phyloP scores from a whole-genome alignment of 2,113 vertebrate genomes.

The Scomber colias region DNA sequence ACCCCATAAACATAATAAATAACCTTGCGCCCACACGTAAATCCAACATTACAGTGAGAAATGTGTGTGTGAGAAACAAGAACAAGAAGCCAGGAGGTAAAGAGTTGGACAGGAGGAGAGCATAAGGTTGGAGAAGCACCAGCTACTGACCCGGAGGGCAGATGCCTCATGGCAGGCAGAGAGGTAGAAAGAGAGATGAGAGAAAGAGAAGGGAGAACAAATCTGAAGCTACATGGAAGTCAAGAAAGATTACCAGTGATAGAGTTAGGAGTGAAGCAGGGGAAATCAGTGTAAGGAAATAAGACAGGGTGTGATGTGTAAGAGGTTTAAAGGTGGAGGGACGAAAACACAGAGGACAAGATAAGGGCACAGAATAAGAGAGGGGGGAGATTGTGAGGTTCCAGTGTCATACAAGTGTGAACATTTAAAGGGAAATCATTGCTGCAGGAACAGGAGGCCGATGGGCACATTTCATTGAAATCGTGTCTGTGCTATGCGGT shows the following conservation, averaged over 20 bases:
- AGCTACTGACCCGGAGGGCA: constrained; percentile 20
- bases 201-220: constrained; percentile 15
- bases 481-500: constrained; percentile 6
- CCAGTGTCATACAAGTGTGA: neutral
- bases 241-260: constrained; percentile 31
- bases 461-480: constrained; percentile 37
- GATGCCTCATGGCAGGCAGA: constrained; percentile 6
- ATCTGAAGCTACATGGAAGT: constrained; percentile 49
- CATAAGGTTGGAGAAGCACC: constrained; percentile 17
- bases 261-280: constrained; percentile 8
- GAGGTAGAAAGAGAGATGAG: constrained; percentile 13
- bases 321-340: constrained; percentile 38
- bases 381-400: constrained; percentile 7
- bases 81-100: constrained; percentile 13
- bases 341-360: constrained; percentile 8
- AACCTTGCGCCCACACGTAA: neutral
- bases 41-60: constrained; percentile 32
- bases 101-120: neutral
- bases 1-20: constrained; percentile 10
- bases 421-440: constrained; percentile 9
- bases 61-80: constrained; percentile 17
- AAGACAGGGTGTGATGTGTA: constrained; percentile 9
- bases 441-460: constrained; percentile 14
- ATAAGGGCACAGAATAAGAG: neutral
- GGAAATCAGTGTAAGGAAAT: constrained; percentile 12